Conservation (phyloP, 2,888 invertebrate species). For the Trissolcus brochymenae region DNA sequence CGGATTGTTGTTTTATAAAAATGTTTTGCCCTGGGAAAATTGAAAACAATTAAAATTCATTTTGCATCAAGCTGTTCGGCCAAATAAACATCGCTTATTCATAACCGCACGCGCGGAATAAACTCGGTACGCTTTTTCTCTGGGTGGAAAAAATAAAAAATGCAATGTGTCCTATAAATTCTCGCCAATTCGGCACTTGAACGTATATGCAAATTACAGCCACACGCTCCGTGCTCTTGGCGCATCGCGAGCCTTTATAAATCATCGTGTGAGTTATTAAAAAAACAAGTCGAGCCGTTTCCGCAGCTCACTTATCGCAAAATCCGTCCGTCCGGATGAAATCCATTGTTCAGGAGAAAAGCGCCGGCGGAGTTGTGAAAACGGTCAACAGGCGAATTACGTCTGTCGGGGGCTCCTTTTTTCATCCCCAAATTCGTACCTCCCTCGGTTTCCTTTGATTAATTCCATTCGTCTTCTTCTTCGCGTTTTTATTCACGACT, state of each 20-base stretch:
- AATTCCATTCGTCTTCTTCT: conserved; percentile 60
- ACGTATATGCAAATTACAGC: conserved; percentile 47
- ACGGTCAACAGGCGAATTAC: conserved; percentile 54
- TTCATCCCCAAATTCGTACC: conserved; percentile 43
- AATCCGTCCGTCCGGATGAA: conserved; percentile 44
- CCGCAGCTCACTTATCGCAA: conserved; percentile 43
- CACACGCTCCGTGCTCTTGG: conserved; percentile 4
- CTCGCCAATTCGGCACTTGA: conserved; percentile 41
- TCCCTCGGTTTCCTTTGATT: conserved; percentile 56
- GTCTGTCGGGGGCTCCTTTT: conserved; percentile 18
- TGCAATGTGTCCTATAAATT: conserved; percentile 33
- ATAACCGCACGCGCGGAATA: conserved; percentile 9
- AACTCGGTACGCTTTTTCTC: conserved; percentile 3
- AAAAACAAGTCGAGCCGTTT: conserved; percentile 42
- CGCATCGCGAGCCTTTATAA: conserved; percentile 34
- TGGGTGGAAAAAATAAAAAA: conserved; percentile 9
- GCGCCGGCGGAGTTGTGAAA: conserved; percentile 35
- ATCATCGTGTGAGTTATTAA: conserved; percentile 28
- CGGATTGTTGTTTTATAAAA: not conserved
- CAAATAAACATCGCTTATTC: conserved; percentile 33
- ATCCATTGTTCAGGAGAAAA: conserved; percentile 46
- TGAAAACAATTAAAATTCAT: conserved; percentile 10
- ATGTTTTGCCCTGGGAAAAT: not conserved
- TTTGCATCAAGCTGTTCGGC: conserved; percentile 9
- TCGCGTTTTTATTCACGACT: conserved; percentile 58